Evolutionary conservation across 2,797 vertebrate species (phyloP), one percentile per base, ranked within the genome.

Genomic region (Sardinella longiceps): DNA sequence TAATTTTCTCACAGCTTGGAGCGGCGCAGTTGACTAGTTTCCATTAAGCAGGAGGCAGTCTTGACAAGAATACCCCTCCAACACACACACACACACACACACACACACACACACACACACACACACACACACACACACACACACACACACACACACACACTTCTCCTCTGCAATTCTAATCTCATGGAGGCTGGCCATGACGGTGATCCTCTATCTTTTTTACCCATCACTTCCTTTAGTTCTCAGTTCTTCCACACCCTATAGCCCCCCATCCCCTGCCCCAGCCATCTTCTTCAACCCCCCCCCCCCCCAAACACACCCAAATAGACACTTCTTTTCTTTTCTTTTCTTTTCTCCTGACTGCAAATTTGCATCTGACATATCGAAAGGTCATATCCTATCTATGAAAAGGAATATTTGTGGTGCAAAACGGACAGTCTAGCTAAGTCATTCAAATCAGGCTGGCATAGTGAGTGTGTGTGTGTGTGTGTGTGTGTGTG

Each of bases 81-180:
- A 3, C 10, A 3, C 56, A 3, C 56, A 3, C 56, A 58, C 56
- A 58, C 56, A 58, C 56, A 58, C 56, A 58, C 56, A 23, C 56
- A 58, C 56, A 58, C 56, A 9, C 1, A n/a, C 56, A 1, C n/a
- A 1, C 58, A 33, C 60, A 14, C 60, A 30, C 25, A 66, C 28
- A 66, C 60, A 66, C 60, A 66, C 60, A 28, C 60, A 66, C 28
- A 30, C 28, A 33, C 14, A 58, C 56, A 58, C 56, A 58, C 18
- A 58, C 18, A 58, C 56, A 58, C 56, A 58, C 6, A 58, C 53
- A 58, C 56, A 58, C 56, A n/a, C 56, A 58, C n/a, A 89, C 87
- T 86, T 82, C 88, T 81, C 74, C 84, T 88, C 81, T 85, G 66
- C 85, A 89, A 85, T 89, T 90, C 80, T 88, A 87, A 92, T 92